Evolutionary conservation across 1,140 invertebrate genomes (phyloP), one percentile per base, ranked within the genome.

Genomic region (Euglossa dilemma): DNA sequence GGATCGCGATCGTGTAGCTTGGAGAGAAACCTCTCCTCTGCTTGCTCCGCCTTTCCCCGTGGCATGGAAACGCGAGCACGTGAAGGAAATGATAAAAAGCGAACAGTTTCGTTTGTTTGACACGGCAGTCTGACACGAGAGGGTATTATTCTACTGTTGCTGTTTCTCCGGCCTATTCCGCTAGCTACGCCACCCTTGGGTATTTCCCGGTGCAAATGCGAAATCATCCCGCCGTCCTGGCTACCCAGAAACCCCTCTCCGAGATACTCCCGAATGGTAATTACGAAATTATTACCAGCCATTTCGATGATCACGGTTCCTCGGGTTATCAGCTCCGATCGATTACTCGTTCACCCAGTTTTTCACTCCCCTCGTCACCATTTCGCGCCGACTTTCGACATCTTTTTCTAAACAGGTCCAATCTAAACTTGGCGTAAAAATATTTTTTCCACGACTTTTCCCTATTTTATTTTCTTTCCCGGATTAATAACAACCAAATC

Each of bases 281-380:
- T 82, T 82, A 67, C 72, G 52, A 45, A 82, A 76, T 82, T 82
- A 82, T 82, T 82, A 82, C 54, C 45, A 67, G 45, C 54, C 80
- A 76, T 82, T 82, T 59, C 80, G 43, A 20, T 82, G 72, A 82
- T 76, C 80, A 69, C 63, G 23, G 45, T 52, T 45, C n/a, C 16
- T 50, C 14, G 12, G n/a, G 20, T 47, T 8, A 16, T 16, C 6
- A 50, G 50, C 11, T 25, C n/a, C 6, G n/a, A 75, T 81, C 80
- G 80, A 81, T 74, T 66, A 45, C 52, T 23, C 72, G 54, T 52
- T 69, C 59, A 18, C 16, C 54, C 23, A 47, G 43, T 67, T 76
- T 47, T 67, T 64, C 43, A 0, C 45, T 18, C 4, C 9, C n/a
- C 12, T 25, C 23, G 12, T 4, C 12, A n/a, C 2, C 23, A 57